These are phyloP conservation scores for Andrena bicolor DNA, from an alignment of 2,888 invertebrate genomes.

Conservation along the genomic window DNA sequence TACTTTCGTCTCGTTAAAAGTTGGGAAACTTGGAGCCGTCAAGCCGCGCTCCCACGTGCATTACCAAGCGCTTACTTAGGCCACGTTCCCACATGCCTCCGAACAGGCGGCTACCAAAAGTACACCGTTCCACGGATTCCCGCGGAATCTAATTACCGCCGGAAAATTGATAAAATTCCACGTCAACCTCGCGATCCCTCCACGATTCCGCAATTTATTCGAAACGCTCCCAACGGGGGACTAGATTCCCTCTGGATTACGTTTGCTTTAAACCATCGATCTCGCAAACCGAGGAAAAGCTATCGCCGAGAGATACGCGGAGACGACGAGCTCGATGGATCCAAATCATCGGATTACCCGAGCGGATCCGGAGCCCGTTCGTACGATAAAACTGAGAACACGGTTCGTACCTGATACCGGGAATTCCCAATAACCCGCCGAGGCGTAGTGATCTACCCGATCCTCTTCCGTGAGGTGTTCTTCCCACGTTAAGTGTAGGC, in stretches of 20 bases:
- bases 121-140: too few species aligned
- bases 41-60: background rate
- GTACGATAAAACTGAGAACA: slow-evolving; percentile 20
- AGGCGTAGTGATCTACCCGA: slow-evolving; percentile 37
- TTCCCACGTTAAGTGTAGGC: slow-evolving; percentile 64
- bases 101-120: too few species aligned
- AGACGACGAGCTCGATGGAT: background rate
- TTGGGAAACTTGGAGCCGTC: background rate
- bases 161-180: too few species aligned
- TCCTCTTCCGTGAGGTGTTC: slow-evolving; percentile 32
- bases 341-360: slow-evolving; percentile 17
- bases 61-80: background rate
- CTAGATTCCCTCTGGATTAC: too few species aligned
- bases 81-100: background rate
- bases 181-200: too few species aligned
- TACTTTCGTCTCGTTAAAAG: slow-evolving; percentile 1
- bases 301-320: background rate
- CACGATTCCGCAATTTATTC: too few species aligned
- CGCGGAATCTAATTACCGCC: too few species aligned
- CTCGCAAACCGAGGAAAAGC: background rate
- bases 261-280: background rate
- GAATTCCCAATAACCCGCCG: slow-evolving; percentile 40
- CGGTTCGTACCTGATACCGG: slow-evolving; percentile 31
- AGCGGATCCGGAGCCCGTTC: slow-evolving; percentile 9
- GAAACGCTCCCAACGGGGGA: too few species aligned